These are phyloP conservation scores for Phrynosoma platyrhinos DNA, from an alignment of 2,113 vertebrate genomes.

Conservation along the genomic window DNA sequence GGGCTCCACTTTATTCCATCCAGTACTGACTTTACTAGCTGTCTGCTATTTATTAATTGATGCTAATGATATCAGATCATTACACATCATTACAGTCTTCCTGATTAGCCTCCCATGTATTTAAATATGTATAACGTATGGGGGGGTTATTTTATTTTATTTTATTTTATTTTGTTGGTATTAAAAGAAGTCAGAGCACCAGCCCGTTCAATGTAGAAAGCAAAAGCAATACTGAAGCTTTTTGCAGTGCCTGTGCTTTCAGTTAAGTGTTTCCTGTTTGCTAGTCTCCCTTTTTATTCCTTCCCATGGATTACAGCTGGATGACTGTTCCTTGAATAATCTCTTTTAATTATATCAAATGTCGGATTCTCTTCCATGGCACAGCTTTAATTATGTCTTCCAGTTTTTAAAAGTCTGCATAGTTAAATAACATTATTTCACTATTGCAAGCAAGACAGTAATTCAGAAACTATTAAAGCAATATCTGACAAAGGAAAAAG, in stretches of 20 bases:
- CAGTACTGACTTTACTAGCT: no score
- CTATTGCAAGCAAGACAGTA: not conserved
- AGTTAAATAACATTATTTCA: not conserved
- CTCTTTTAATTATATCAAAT: not conserved
- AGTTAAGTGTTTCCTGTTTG: not conserved
- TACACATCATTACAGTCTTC: not conserved
- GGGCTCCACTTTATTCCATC: no score
- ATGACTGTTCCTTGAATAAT: not conserved
- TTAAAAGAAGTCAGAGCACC: not conserved
- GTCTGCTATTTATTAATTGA: not conserved
- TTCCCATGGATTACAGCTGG: not conserved
- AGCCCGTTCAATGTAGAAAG: not conserved
- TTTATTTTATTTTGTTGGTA: no score
- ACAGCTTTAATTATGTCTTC: not conserved
- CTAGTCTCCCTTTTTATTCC: not conserved
- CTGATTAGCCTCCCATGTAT: not conserved
- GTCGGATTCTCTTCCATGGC: conserved; percentile 3
- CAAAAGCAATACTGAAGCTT: not conserved
- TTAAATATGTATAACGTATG: not conserved
- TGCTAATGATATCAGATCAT: not conserved
- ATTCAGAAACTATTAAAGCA: not conserved
- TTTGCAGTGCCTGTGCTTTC: not conserved
- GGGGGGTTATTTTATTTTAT: not conserved
- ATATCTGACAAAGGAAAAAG: no score
- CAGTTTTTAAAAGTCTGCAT: not conserved